Conservation (phyloP, 1,140 invertebrate genomes). For the Hyposmocoma kahamanoa region DNA sequence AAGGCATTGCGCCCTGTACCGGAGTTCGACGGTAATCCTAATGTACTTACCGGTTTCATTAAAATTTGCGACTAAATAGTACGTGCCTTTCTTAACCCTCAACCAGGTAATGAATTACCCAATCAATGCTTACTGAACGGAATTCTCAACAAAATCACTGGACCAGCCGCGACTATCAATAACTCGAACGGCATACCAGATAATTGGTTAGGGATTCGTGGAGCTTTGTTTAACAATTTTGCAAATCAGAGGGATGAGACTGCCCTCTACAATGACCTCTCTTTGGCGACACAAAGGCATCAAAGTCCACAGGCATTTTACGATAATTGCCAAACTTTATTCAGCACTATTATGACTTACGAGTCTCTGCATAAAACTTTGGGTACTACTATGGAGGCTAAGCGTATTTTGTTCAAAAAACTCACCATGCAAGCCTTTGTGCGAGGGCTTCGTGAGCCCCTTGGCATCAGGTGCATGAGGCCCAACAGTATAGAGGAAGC, state of each 20-base stretch:
- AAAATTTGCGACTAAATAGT: slow-evolving; percentile 14
- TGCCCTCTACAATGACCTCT: too few relatives aligned
- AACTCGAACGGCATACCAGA: slow-evolving; percentile 23
- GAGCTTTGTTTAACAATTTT: slow-evolving; percentile 19
- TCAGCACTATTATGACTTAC: slow-evolving; percentile 22
- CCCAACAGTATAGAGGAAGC: slow-evolving; percentile 14
- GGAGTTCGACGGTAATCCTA: slow-evolving; percentile 3
- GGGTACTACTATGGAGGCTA: slow-evolving; percentile 17
- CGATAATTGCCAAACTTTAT: slow-evolving; percentile 17
- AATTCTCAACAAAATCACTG: slow-evolving; percentile 23
- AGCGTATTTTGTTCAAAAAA: slow-evolving; percentile 7
- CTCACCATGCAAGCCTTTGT: slow-evolving; percentile 12
- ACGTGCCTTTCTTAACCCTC: neutral
- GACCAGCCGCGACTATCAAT: slow-evolving; percentile 16
- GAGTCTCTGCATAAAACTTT: slow-evolving; percentile 17
- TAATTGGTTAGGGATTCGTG: slow-evolving; percentile 15
- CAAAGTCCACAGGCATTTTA: slow-evolving; percentile 18
- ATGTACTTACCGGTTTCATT: slow-evolving; percentile 14
- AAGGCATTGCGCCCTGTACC: slow-evolving; percentile 8
- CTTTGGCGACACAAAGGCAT: slow-evolving; percentile 14
- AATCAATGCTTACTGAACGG: slow-evolving; percentile 19
- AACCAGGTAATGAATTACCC: slow-evolving; percentile 6
- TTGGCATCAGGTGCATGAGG: slow-evolving; percentile 14
- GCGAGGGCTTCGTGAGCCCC: slow-evolving; percentile 12
- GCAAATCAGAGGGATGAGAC: slow-evolving; percentile 20